Evolutionary conservation across 1,140 invertebrate genomes (phyloP), one percentile per base, ranked within the genome.

Genomic region (Pantala flavescens): DNA sequence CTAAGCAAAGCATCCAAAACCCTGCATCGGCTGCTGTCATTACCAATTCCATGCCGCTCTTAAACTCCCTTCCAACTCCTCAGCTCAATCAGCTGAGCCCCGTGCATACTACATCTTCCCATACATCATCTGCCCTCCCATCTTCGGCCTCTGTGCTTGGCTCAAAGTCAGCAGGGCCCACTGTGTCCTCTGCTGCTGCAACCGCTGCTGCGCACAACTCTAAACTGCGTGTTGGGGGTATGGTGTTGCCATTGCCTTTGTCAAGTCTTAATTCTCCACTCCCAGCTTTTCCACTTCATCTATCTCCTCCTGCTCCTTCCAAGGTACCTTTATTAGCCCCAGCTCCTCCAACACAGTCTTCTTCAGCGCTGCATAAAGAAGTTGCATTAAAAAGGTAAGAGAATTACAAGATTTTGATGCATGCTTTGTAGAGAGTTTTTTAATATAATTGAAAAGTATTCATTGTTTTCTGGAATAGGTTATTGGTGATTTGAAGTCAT

Each of bases 121-220:
- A 3, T 63, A 63, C n/a, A 12, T 21, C 49, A 16, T 63, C 49
- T 19, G 3, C 49, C 49, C 49, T 63, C 49, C 49, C 49, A 19
- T 63, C 49, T 14, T 63, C 49, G 49, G 49, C 49, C 49, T 63
- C 49, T 63, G 49, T 63, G 49, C 49, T 63, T 63, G 49, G 49
- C 49, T 63, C 49, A 63, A 63, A 63, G 49, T 63, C 49, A 63
- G 49, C n/a, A 21, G 49, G 49, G n/a, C 49, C 49, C 12, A 63
- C 49, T 5, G 49, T 63, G 49, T 63, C 49, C 49, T 63, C 49
- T 63, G 49, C 49, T 49, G 43, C 43, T 63, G 49, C 49, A 63
- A 63, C 49, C 5, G 49, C 49, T 63, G 49, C 49, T 63, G 49
- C 49, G 49, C 49, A 63, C 49, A 63, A 63, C 49, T 63, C 49